These are phyloP conservation scores for Ailuropoda melanoleuca DNA, from an alignment of 2,113 vertebrate genomes.

Conservation along the genomic window DNA sequence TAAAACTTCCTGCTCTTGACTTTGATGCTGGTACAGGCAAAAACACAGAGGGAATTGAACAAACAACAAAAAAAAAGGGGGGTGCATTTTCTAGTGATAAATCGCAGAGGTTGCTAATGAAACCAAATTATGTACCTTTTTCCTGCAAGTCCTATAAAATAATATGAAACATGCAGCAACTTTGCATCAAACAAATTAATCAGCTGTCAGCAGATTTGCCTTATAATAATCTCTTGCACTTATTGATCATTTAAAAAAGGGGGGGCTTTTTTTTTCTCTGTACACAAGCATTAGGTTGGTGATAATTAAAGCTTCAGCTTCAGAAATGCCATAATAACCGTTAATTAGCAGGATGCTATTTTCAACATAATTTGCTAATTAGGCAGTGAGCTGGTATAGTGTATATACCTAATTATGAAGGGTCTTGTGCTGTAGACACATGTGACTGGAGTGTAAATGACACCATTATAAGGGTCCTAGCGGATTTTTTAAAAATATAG, in stretches of 20 bases:
- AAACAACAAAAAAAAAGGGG: conserved; percentile 87
- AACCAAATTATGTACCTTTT: conserved; percentile 93
- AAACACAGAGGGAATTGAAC: conserved; percentile 92
- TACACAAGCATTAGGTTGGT: conserved; percentile 92
- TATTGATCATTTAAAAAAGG: conserved; percentile 90
- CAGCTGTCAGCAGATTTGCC: conserved; percentile 88
- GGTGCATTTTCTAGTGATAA: conserved; percentile 87
- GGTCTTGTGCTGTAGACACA: conserved; percentile 90
- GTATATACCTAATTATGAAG: conserved; percentile 96
- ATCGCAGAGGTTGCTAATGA: conserved; percentile 94
- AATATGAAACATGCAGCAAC: conserved; percentile 91
- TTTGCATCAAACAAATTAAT: conserved; percentile 94
- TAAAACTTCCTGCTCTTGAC: conserved; percentile 96
- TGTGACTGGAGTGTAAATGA: conserved; percentile 96
- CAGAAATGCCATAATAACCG: conserved; percentile 99
- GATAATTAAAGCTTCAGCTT: conserved; percentile 99
- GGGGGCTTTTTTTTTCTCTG: conserved; percentile 75
- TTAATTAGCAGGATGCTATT: conserved; percentile 99
- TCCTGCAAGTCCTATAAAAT: conserved; percentile 92
- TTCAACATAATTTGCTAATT: conserved; percentile 99
- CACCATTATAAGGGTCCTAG: conserved; percentile 90
- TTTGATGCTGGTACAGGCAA: conserved; percentile 92
- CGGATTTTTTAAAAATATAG: conserved; percentile 82
- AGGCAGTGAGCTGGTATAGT: conserved; percentile 92
- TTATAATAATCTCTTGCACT: conserved; percentile 91